Conservation (phyloP, 2,113 vertebrate species). For the Australoheros scitulus region DNA sequence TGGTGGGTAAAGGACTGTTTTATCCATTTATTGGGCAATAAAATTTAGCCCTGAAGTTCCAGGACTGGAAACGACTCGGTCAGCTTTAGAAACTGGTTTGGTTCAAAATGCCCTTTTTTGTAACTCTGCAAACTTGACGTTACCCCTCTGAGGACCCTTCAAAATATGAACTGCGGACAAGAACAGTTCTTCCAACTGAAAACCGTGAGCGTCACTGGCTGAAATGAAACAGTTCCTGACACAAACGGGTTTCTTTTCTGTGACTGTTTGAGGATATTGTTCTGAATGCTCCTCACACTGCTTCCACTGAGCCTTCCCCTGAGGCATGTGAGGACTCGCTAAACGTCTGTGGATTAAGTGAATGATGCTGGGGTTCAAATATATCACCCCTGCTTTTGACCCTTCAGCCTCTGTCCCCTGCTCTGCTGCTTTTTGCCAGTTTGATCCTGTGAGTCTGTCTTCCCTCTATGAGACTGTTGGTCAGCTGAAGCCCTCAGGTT, state of each 20-base stretch:
- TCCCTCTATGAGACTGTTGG: too few relatives aligned
- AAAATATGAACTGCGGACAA: not conserved
- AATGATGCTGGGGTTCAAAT: too few relatives aligned
- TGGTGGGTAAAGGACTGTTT: not conserved
- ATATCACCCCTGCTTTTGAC: too few relatives aligned
- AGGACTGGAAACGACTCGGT: too few relatives aligned
- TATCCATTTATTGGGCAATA: not conserved
- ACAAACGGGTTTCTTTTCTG: not conserved
- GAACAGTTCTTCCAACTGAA: not conserved
- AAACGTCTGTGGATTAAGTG: too few relatives aligned
- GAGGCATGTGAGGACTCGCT: too few relatives aligned
- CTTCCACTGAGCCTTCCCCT: too few relatives aligned
- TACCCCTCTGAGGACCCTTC: not conserved
- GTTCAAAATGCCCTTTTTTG: not conserved
- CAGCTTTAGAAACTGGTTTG: not conserved
- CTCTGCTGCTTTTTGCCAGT: too few relatives aligned
- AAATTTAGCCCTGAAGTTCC: not conserved
- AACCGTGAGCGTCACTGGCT: not conserved
- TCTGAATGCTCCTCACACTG: too few relatives aligned
- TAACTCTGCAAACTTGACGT: rapidly evolving
- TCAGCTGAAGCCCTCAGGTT: too few relatives aligned
- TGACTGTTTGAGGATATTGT: not conserved
- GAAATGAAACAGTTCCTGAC: not conserved
- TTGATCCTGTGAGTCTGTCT: too few relatives aligned
- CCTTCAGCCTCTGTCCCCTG: too few relatives aligned